Evolutionary conservation across 2,797 vertebrate species (phyloP).

Genomic region (Acestrorhynchus altus): DNA sequence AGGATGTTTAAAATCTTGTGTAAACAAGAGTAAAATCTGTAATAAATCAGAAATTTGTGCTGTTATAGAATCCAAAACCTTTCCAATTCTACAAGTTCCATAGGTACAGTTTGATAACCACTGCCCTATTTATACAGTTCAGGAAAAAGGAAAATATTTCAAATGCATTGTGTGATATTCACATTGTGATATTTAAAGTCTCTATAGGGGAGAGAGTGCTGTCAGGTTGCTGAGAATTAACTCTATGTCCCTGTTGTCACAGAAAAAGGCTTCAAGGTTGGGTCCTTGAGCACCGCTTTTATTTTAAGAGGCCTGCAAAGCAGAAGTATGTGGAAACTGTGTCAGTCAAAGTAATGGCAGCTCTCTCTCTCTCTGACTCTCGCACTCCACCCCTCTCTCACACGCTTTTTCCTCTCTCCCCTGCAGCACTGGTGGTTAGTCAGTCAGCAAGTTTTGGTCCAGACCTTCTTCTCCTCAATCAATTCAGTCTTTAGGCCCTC

Average conservation of each 20-base stretch:
- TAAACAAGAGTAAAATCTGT: too few species aligned
- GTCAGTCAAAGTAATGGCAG: slow-evolving; percentile 68
- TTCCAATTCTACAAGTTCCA: too few species aligned
- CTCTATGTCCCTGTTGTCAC: slow-evolving; percentile 76
- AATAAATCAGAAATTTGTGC: too few species aligned
- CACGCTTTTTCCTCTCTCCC: slow-evolving; percentile 38
- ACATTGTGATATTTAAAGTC: not conserved
- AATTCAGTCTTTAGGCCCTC: slow-evolving; percentile 74
- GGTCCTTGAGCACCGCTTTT: slow-evolving; percentile 70
- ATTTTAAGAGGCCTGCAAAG: slow-evolving; percentile 69
- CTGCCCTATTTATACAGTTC: not conserved
- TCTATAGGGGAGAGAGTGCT: slow-evolving; percentile 16
- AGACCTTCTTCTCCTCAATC: slow-evolving; percentile 71
- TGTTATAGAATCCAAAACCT: too few species aligned
- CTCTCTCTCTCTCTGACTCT: not conserved
- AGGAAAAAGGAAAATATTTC: slow-evolving; percentile 2
- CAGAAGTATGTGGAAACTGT: slow-evolving; percentile 73
- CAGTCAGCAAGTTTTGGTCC: slow-evolving; percentile 80
- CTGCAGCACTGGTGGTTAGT: slow-evolving; percentile 75
- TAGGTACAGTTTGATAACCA: not conserved
- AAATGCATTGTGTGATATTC: slow-evolving; percentile 44
- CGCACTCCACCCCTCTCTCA: not conserved
- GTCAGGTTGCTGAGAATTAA: slow-evolving; percentile 57
- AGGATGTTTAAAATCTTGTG: too few species aligned
- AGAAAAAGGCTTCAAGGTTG: slow-evolving; percentile 66